Evolutionary conservation across 2,113 vertebrate species (phyloP).

Genomic region (Anguilla japonica): DNA sequence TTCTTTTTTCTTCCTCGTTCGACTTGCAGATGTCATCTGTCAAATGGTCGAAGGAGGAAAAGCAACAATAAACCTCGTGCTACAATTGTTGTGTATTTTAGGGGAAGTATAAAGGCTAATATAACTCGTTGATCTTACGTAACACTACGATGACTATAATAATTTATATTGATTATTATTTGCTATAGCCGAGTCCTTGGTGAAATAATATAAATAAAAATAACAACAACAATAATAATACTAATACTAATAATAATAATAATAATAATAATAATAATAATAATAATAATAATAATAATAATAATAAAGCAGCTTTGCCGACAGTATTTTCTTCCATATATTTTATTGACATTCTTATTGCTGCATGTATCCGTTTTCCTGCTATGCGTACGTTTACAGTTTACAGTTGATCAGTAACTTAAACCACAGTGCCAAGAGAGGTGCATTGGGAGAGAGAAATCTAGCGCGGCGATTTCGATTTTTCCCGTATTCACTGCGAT

Average conservation of each 20-base stretch:
- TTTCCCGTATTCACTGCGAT: slow-evolving; percentile 71
- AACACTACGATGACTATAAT: slow-evolving; percentile 36
- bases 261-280: background rate
- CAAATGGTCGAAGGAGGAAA: slow-evolving; percentile 17
- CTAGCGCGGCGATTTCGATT: slow-evolving; percentile 65
- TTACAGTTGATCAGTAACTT: background rate
- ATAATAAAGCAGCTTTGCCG: background rate
- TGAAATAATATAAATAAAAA: background rate
- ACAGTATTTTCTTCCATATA: background rate
- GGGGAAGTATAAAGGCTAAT: slow-evolving; percentile 47
- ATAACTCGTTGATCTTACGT: slow-evolving; percentile 47
- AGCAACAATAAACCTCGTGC: slow-evolving; percentile 25
- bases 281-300: background rate
- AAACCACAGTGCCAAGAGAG: slow-evolving; percentile 15
- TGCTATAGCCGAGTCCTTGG: no score
- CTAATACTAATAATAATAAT: slow-evolving; percentile 4
- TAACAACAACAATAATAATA: slow-evolving; percentile 24
- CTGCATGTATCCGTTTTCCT: slow-evolving; percentile 15
- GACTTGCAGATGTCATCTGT: slow-evolving; percentile 39
- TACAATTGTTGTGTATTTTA: slow-evolving; percentile 38
- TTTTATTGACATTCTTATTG: slow-evolving; percentile 20
- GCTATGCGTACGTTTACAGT: background rate
- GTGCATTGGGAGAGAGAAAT: slow-evolving; percentile 44
- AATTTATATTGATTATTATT: background rate
- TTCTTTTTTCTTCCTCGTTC: slow-evolving; percentile 22